Base-by-base conservation (phyloP, 2,888 invertebrate genomes). In the Isoperla grammatica region DNA sequence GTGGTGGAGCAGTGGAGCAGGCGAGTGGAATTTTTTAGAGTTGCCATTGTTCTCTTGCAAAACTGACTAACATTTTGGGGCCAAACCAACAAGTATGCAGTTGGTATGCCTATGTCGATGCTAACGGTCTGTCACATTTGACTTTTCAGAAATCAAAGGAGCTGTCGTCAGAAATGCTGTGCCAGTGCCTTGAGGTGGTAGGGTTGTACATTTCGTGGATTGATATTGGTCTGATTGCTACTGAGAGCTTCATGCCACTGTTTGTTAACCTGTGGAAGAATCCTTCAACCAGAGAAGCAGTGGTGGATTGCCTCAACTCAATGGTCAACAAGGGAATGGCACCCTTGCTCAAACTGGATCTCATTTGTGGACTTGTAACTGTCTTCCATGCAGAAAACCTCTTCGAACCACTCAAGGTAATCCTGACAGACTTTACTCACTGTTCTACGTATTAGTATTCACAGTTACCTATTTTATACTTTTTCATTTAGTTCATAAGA, bases 321-420 rank as follows among this genome's bases (percentile, higher is more conserved):
- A 76, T 81, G 40, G 70, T 81, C 48, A 72, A 72, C 59, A 82
- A 82, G 68, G 81, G 81, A 63, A 82, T 82, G 81, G 79, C 79
- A n/a, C 76, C 79, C 1, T 65, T 74, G 11, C 75, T 75, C 37
- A 82, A 82, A 68, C 72, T 75, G 1, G 73, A 76, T 62, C 71
- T 81, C 9, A 74, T 80, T 13, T 76, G 78, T 65, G 76, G 76
- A 2, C 75, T 79, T 64, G 71, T 74, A 20, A 66, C 69, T 39
- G 72, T 78, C 1, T 67, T 79, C 42, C 71, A 75, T 39, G 70
- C 69, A 61, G 70, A 73, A 42, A 75, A 75, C 15, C 69, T 76
- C 13, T 68, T 77, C 6, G 70, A 69, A 50, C 67, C 72, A 9
- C 65, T 69, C 19, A 71, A 73, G 68, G 75, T 74, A 65, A 66